These are phyloP conservation scores for Gopherus evgoodei DNA, from an alignment of 2,113 vertebrate genomes.

Conservation along the genomic window DNA sequence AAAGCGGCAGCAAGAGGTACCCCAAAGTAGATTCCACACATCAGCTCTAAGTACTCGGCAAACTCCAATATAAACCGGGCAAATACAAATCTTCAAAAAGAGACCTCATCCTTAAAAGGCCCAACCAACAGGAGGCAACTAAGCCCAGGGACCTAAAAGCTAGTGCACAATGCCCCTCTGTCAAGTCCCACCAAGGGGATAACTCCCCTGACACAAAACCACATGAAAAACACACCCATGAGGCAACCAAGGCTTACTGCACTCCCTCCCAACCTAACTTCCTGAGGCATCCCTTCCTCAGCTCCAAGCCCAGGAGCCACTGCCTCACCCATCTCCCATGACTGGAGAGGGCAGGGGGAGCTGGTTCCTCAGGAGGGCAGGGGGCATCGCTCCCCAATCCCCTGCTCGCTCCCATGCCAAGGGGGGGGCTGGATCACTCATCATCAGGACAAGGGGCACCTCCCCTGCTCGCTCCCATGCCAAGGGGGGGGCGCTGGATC, in stretches of 20 bases:
- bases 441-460: not conserved
- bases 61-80: not conserved
- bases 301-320: accelerated
- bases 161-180: not conserved
- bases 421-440: not conserved
- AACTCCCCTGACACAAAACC: not conserved
- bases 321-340: not conserved
- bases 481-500: not conserved
- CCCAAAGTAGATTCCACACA: not conserved
- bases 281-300: not conserved
- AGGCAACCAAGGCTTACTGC: not conserved
- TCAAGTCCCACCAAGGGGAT: not conserved
- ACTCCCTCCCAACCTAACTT: not conserved
- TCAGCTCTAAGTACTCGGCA: not conserved
- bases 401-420: not conserved
- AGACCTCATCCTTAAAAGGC: not conserved
- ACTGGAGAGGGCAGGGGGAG: not conserved
- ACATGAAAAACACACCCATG: not conserved
- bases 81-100: not conserved
- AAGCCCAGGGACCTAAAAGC: not conserved
- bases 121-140: not conserved
- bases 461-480: constrained; percentile 21
- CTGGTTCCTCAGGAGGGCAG: not conserved
- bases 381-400: not conserved
- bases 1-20: not conserved